Evolutionary conservation across 2,888 invertebrate species (phyloP).

Genomic region (Tolmerus cingulatus): DNA sequence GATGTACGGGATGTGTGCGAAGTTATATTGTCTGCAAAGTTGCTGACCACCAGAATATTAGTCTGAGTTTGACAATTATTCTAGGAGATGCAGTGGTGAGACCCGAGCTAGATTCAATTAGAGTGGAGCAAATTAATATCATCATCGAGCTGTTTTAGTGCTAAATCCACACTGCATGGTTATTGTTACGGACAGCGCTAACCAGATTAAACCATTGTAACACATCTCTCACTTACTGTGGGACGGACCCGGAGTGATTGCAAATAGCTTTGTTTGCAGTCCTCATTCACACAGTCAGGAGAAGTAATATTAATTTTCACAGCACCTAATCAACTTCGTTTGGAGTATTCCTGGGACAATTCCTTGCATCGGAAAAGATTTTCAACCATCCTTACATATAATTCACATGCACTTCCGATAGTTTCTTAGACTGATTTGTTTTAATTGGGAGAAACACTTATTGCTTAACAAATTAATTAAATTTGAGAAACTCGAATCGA

Average conservation of each 20-base stretch:
- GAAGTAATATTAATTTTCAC: neutral
- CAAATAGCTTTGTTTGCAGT: neutral
- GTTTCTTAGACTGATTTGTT: neutral
- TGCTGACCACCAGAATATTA: constrained; percentile 27
- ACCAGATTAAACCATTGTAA: neutral
- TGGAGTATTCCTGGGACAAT: neutral
- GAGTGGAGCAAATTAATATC: constrained; percentile 13
- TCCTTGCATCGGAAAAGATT: neutral
- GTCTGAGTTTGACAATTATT: constrained; percentile 35
- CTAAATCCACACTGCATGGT: neutral
- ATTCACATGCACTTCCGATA: neutral
- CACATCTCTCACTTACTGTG: neutral
- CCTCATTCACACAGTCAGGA: neutral
- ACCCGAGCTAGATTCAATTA: constrained; percentile 28
- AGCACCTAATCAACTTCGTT: neutral
- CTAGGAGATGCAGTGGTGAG: neutral
- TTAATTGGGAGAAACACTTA: neutral
- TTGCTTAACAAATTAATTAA: neutral
- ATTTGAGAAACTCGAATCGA: too few relatives aligned
- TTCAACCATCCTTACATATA: neutral
- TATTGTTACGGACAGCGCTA: neutral
- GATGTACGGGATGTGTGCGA: constrained; percentile 9
- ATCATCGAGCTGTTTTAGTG: neutral
- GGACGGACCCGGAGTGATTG: neutral
- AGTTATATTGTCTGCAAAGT: constrained; percentile 38